A percentile compares a stretch with the other conserved stretches of the same genome.
phyloP scores from a whole-genome alignment of 2,113 vertebrate species.

The Heterochromis multidens region DNA sequence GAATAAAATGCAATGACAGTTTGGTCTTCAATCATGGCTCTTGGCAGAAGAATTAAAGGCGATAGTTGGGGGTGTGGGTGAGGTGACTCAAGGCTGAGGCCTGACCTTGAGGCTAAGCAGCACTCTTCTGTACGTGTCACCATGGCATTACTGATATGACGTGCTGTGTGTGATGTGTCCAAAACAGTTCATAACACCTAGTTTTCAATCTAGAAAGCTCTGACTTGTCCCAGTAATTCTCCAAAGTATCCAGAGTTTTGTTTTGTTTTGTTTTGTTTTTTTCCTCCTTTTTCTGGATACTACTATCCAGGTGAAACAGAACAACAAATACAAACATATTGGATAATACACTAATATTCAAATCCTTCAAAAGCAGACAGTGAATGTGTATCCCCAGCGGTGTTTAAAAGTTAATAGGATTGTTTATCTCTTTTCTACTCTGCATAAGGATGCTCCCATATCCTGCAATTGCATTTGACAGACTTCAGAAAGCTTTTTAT shows the following conservation, averaged over 20 bases:
- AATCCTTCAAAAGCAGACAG: background rate
- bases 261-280: background rate
- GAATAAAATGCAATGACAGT: constrained; percentile 31
- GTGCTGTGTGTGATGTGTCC: constrained; percentile 8
- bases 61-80: constrained; percentile 9
- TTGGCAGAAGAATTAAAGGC: constrained; percentile 26
- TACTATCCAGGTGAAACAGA: background rate
- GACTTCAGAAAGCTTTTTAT: constrained; percentile 38
- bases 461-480: constrained; percentile 45
- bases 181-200: constrained; percentile 32
- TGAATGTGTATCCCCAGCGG: background rate
- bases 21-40: constrained; percentile 39
- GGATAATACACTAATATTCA: background rate
- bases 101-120: constrained; percentile 52
- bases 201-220: constrained; percentile 30
- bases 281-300: background rate
- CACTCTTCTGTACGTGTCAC: constrained; percentile 38
- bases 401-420: constrained; percentile 19
- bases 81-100: constrained; percentile 38
- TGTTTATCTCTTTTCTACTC: constrained; percentile 31
- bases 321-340: background rate
- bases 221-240: background rate
- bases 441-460: constrained; percentile 2
- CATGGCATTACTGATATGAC: constrained; percentile 33
- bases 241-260: background rate